Percentiles rank a stretch among this genome's conserved stretches.
Conservation (phyloP, 1,140 invertebrate genomes). For the silkworm (Bombyx mori) region DNA sequence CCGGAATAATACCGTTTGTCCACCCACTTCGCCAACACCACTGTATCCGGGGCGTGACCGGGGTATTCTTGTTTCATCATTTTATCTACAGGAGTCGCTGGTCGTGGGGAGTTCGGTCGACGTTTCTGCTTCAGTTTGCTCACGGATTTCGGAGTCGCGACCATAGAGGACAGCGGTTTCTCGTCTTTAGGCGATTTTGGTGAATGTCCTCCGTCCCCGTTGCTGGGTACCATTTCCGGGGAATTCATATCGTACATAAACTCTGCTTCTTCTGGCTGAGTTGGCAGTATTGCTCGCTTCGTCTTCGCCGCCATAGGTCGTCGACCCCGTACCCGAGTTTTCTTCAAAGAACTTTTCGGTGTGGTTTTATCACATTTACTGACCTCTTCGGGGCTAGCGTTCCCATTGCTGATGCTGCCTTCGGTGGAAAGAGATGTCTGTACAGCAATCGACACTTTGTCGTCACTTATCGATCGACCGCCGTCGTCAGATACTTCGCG, state of each 20-base stretch:
- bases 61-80: conserved; percentile 48
- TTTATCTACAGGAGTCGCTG: conserved; percentile 57
- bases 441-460: conserved; percentile 52
- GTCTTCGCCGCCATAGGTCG: conserved; percentile 53
- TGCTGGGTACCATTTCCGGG: conserved; percentile 65
- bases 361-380: conserved; percentile 59
- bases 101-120: conserved; percentile 48
- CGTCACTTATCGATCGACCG: conserved; percentile 40
- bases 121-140: conserved; percentile 55
- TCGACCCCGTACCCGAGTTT: conserved; percentile 49
- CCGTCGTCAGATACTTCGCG: conserved; percentile 40
- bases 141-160: conserved; percentile 56
- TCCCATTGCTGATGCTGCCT: conserved; percentile 47
- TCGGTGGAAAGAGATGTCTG: conserved; percentile 43
- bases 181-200: conserved; percentile 52
- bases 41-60: conserved; percentile 58
- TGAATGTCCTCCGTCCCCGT: conserved; percentile 43
- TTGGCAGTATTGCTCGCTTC: conserved; percentile 58
- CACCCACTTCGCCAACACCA: conserved; percentile 75
- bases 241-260: conserved; percentile 61
- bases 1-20: conserved; percentile 77
- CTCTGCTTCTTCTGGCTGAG: conserved; percentile 56
- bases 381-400: conserved; percentile 58
- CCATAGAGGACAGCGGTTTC: conserved; percentile 37
- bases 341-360: conserved; percentile 67